These are phyloP conservation scores for Coranthus polyacanthus DNA, from an alignment of 2,797 vertebrate species.

Conservation along the genomic window DNA sequence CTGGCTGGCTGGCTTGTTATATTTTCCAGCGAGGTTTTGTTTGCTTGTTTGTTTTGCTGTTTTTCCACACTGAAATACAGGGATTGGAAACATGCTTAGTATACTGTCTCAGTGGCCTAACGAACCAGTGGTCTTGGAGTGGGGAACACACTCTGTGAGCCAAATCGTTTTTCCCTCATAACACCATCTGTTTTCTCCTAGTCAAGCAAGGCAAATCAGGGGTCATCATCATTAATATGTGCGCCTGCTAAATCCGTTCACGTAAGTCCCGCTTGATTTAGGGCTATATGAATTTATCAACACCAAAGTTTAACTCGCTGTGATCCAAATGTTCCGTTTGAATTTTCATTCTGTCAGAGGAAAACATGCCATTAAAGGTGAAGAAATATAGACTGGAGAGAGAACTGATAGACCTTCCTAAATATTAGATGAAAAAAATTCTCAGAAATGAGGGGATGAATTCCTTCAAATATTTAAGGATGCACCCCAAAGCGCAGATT, in stretches of 20 bases:
- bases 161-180: slow-evolving; percentile 60
- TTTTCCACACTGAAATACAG: slow-evolving; percentile 50
- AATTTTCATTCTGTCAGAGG: slow-evolving; percentile 2
- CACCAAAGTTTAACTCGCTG: slow-evolving; percentile 16
- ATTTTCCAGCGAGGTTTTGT: slow-evolving; percentile 69
- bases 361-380: slow-evolving; percentile 21
- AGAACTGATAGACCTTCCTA: slow-evolving; percentile 2
- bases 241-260: slow-evolving; percentile 53
- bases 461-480: slow-evolving; percentile 24
- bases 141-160: slow-evolving; percentile 30
- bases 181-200: slow-evolving; percentile 69
- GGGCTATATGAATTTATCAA: slow-evolving; percentile 40
- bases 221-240: slow-evolving; percentile 70
- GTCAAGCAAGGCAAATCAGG: slow-evolving; percentile 66
- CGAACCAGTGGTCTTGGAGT: slow-evolving; percentile 57
- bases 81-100: slow-evolving; percentile 49
- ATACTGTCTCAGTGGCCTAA: slow-evolving; percentile 50
- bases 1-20: slow-evolving; percentile 28
- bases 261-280: slow-evolving; percentile 27
- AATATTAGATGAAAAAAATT: slow-evolving; percentile 4
- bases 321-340: slow-evolving; percentile 2
- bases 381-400: slow-evolving; percentile 5
- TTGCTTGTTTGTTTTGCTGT: slow-evolving; percentile 64
- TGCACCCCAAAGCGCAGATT: slow-evolving; percentile 8
- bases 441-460: slow-evolving; percentile 1